Evolutionary conservation across 2,797 vertebrate species (phyloP), one percentile per base, ranked within the genome.

Genomic region (Chrysocyon brachyurus): DNA sequence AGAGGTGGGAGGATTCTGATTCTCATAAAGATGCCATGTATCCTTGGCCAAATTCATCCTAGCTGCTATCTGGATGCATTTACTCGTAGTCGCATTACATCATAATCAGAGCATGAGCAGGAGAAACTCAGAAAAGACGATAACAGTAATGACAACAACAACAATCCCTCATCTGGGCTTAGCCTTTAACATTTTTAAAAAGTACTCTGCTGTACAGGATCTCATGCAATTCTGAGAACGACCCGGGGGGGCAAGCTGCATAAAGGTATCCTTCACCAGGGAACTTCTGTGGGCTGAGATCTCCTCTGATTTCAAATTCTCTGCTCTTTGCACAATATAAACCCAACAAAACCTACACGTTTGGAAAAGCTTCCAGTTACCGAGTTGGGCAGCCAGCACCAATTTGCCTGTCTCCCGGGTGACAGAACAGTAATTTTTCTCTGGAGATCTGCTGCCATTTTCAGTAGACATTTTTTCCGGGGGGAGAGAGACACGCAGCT

Each of bases 251-350:
- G 79, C 33, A 36, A 61, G 57, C 2, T 70, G 1, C 56, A 52
- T 33, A 46, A 68, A 72, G 28, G 28, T 64, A 9, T 88, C 61
- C 85, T 79, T 72, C 33, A 33, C 40, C 66, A 16, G 33, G 36
- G 57, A 94, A 81, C 54, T 59, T n/a, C 0, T 59, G 1, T 12
- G 19, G 52, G 26, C 73, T 49, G 73, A 68, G 33, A 91, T 64
- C 54, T 87, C 68, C 89, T 81, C 64, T 77, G 63, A 83, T 61
- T 84, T 84, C 31, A 89, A 54, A 91, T 92, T 88, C 73, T 88
- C 92, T 88, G 22, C 26, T 92, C 68, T 96, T 96, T 72, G 52
- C 52, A 70, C 33, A 90, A 36, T 90, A 90, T 6, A 93, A 89
- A 57, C n/a, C 28, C 12, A 66, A 78, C 82, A 90, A 79, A 68